Base-by-base conservation (phyloP, 2,797 vertebrate genomes). In the Pipistrellus pipistrellus region DNA sequence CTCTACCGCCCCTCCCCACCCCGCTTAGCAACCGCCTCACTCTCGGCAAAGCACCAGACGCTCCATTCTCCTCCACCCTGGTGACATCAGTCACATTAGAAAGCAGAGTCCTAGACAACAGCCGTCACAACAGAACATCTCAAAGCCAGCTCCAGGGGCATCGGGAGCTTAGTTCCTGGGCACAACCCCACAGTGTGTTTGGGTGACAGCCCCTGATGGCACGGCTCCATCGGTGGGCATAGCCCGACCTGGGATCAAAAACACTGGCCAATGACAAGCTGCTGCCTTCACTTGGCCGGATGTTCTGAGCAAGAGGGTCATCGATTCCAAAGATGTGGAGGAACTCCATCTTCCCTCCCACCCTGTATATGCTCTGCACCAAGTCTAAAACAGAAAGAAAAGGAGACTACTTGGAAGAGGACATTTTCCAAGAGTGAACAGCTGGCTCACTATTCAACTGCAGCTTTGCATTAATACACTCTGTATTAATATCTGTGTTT, bases 401-500 rank as follows among this genome's bases (percentile, higher is more conserved):
- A 91, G 32, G 87, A 93, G 81, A 88, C 77, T 27, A 15, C 62
- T 94, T 76, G 73, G 85, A 35, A 96, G 69, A 84, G 46, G 15
- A 89, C 53, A 82, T 95, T 97, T 97, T 97, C 57, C 85, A 95
- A 85, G 71, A 59, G 82, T 69, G 44, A 71, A 82, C 64, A 97
- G 73, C 96, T 98, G 88, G 85, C 57, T 97, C 96, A 97, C 95
- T 97, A 95, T 90, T 95, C 97, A 97, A 92, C 32, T 92, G 27
- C 25, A 95, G 85, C 41, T 94, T 93, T 96, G 93, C 92, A 94
- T 96, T 80, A 97, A 55, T 71, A 91, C 12, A 21, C 46, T 85
- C 71, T 97, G 69, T 95, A 88, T 72, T 76, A 53, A 53, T 53
- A 53, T 53, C 51, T 53, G 48, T 51, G 48, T 51, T 51, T 51